These are phyloP conservation scores for Dufourea novaeangliae DNA, from an alignment of 1,140 invertebrate species.

Conservation along the genomic window DNA sequence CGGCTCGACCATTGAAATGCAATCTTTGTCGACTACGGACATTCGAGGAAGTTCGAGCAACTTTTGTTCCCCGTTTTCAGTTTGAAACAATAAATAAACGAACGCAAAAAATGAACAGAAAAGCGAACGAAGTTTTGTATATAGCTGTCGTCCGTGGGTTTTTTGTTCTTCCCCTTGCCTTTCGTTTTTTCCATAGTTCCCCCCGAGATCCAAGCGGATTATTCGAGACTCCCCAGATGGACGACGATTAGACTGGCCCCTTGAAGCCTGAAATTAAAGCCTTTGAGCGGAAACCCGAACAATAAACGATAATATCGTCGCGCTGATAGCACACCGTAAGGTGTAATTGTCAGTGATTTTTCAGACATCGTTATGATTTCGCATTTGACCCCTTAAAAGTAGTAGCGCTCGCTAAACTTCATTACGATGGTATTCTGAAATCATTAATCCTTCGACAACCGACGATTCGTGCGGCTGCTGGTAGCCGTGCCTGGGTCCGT, in stretches of 20 bases:
- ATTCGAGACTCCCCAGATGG: neutral
- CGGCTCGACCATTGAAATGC: conserved; percentile 17
- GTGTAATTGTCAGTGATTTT: conserved; percentile 33
- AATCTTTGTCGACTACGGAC: conserved; percentile 29
- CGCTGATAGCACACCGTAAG: conserved; percentile 24
- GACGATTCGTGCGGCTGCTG: too few relatives aligned
- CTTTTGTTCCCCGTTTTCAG: neutral
- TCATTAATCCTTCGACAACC: conserved; percentile 1
- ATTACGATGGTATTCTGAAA: conserved; percentile 10
- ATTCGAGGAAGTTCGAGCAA: conserved; percentile 12
- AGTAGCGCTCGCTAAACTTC: conserved; percentile 19
- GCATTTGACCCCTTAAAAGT: neutral
- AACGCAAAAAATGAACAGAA: neutral
- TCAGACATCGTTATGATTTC: conserved; percentile 28
- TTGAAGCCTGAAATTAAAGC: too few relatives aligned
- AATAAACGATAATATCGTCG: conserved; percentile 11
- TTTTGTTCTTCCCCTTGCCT: neutral
- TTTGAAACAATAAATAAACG: conserved; percentile 41
- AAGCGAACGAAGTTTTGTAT: neutral
- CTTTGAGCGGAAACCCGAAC: conserved; percentile 2
- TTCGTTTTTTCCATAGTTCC: neutral
- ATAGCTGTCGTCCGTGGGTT: neutral
- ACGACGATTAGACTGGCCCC: neutral
- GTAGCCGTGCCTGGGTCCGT: too few relatives aligned
- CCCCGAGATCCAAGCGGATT: neutral